phyloP scores from a whole-genome alignment of 2,888 invertebrate genomes.

The Drosophila demipolita region DNA sequence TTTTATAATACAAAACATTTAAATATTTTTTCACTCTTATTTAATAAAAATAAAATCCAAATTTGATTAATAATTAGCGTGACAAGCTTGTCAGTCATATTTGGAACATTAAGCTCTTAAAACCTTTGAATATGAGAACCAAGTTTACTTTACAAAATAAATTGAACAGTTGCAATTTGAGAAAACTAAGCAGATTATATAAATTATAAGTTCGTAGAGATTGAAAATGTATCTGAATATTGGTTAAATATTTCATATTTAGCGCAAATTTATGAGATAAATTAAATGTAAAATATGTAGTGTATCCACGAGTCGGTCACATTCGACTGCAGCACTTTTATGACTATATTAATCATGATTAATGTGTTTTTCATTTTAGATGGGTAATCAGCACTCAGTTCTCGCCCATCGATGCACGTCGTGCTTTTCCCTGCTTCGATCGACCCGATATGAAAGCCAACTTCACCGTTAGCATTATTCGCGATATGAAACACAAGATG shows the following conservation, averaged over 20 bases:
- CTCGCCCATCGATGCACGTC: constrained; percentile 91
- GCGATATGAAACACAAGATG: constrained; percentile 85
- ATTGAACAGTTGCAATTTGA: not conserved
- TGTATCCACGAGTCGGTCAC: not conserved
- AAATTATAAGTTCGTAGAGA: not conserved
- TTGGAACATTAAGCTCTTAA: not conserved
- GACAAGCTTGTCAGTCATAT: not conserved
- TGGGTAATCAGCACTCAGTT: constrained; percentile 93
- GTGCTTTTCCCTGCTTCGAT: constrained; percentile 95
- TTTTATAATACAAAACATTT: not conserved
- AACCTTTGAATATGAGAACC: not conserved
- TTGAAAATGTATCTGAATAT: not conserved
- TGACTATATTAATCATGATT: not conserved
- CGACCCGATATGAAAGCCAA: constrained; percentile 93
- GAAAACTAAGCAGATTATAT: not conserved
- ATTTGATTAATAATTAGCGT: not conserved
- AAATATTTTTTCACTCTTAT: not conserved
- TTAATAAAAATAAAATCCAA: not conserved
- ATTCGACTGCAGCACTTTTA: not conserved
- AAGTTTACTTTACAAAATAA: not conserved
- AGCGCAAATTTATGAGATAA: not conserved
- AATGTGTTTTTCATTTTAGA: constrained; percentile 83
- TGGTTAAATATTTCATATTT: not conserved
- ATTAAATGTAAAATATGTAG: not conserved
- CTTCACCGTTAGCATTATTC: constrained; percentile 89